Evolutionary conservation across 1,140 invertebrate species (phyloP), one percentile per base, ranked within the genome.

Genomic region (Cataglyphis hispanica): DNA sequence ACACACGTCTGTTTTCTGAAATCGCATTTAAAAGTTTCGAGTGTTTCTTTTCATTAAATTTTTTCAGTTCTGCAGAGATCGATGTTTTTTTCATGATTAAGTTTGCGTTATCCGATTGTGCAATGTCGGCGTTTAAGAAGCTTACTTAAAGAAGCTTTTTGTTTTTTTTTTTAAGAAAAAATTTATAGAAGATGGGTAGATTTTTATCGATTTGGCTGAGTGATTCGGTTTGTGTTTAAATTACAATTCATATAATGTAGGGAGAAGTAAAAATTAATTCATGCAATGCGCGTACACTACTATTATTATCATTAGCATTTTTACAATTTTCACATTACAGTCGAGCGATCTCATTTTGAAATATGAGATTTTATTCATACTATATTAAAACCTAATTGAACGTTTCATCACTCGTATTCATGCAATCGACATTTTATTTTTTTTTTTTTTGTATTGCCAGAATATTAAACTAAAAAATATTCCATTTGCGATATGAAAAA

Each of bases 301-400:
- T 37, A 19, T n/a, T 74, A 50, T 50, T 66, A 43, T 46, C 8
- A 77, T 34, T 46, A 53, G 25, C 7, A 2, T 66, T 53, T 46
- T 66, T n/a, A 16, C 7, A n/a, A 13, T 77, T 77, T 77, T 77
- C 13, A n/a, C 16, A 19, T 50, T 66, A 22, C 7, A 66, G 4
- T 16, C 19, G 13, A 43, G 16, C 16, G 6, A 81, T 7, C 5
- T 81, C 22, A 19, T 31, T 70, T 70, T 58, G 11, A 70, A 70
- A 80, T 70, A 31, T 25, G 25, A 43, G 1, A 19, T 34, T 43
- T 70, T 56, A 64, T 80, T 80, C 25, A 19, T 43, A 7, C 2
- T 5, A 1, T 69, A 58, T 81, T 11, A 70, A 27, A 72, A 80
- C 16, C 0, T 37, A 58, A 81, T 81, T 81, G 19, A 81, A 72